phyloP scores from a whole-genome alignment of 2,797 vertebrate genomes.

The Fratercula arctica region DNA sequence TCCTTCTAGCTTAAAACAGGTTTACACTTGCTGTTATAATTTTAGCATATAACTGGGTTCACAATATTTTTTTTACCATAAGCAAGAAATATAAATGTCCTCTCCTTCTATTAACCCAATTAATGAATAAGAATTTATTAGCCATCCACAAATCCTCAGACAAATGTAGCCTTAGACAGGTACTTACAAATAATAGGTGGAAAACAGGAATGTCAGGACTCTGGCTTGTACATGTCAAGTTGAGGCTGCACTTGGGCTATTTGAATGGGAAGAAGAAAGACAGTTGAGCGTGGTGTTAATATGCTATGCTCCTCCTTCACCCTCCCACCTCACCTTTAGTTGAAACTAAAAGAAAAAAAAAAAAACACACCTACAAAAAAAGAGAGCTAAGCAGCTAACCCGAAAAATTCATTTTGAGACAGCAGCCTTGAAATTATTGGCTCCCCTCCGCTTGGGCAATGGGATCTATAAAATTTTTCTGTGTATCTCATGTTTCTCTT shows the following conservation, averaged over 20 bases:
- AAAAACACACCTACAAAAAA: background rate
- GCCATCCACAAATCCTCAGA: background rate
- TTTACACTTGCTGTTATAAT: background rate
- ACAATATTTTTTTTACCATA: background rate
- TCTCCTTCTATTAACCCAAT: background rate
- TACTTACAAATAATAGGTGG: background rate
- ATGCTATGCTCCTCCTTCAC: background rate
- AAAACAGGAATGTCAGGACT: background rate
- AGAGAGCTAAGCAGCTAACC: background rate
- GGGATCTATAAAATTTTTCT: background rate
- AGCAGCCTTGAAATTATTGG: background rate
- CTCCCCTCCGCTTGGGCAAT: background rate
- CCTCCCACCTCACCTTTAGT: background rate
- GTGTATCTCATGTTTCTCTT: slow-evolving; percentile 52
- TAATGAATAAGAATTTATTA: background rate
- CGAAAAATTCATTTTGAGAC: background rate
- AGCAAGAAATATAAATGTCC: background rate
- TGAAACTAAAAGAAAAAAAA: background rate
- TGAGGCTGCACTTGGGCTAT: background rate
- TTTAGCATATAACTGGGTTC: background rate
- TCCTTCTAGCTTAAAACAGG: background rate
- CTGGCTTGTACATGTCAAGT: background rate
- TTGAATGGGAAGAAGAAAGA: background rate
- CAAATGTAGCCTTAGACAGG: background rate
- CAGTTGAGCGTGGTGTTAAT: rapidly evolving